phyloP scores from a whole-genome alignment of 1,140 invertebrate genomes.

The Pseudomyrmex pallidus region DNA sequence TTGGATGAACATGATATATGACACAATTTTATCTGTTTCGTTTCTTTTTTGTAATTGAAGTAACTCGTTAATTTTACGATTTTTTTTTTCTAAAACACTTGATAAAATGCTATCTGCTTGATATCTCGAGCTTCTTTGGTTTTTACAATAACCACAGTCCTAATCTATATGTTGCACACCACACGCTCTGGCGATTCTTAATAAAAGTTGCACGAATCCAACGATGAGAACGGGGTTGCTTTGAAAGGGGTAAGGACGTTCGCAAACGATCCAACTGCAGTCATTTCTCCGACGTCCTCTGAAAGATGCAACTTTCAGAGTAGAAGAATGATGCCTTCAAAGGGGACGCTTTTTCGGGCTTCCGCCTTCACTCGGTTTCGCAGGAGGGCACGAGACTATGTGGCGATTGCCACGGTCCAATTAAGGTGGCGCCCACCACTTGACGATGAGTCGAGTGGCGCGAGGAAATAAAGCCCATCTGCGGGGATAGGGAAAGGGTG shows the following conservation, averaged over 20 bases:
- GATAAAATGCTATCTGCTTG: too few species aligned
- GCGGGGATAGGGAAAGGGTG: background rate
- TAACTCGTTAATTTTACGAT: too few species aligned
- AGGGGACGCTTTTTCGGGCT: constrained; percentile 61
- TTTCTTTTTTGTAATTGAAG: too few species aligned
- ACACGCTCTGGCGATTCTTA: background rate
- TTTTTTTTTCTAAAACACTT: too few species aligned
- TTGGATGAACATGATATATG: background rate
- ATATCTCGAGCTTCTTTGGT: too few species aligned
- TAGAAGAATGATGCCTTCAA: constrained; percentile 38
- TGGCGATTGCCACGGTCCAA: constrained; percentile 70
- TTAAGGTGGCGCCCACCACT: constrained; percentile 71
- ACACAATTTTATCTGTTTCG: background rate
- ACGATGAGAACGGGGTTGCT: background rate
- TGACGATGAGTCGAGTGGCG: constrained; percentile 67
- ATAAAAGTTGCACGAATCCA: constrained; percentile 21
- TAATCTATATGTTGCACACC: background rate
- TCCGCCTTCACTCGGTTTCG: constrained; percentile 38
- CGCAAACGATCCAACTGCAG: constrained; percentile 24
- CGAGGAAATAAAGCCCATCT: constrained; percentile 63
- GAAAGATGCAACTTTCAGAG: constrained; percentile 58
- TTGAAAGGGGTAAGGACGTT: constrained; percentile 1
- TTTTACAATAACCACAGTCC: background rate
- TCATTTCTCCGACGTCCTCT: constrained; percentile 30
- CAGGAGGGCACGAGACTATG: constrained; percentile 54